Evolutionary conservation across 1,140 invertebrate genomes (phyloP).

Genomic region (Proales similis): DNA sequence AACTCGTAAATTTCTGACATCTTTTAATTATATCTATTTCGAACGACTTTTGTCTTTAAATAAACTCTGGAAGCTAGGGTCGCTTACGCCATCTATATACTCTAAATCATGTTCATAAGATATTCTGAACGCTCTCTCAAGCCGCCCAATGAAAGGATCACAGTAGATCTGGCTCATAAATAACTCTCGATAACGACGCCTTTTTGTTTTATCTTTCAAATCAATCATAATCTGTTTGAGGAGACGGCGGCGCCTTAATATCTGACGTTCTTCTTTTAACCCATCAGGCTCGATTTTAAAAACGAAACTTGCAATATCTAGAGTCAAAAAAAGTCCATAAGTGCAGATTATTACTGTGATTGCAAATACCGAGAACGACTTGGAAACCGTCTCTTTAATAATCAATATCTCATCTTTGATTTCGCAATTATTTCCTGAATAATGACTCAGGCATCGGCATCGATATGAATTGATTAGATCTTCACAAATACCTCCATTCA

Average conservation of each 20-base stretch:
- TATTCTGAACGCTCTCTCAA: constrained; percentile 31
- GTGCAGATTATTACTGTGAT: constrained; percentile 11
- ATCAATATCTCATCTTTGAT: constrained; percentile 2
- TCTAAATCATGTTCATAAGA: constrained; percentile 29
- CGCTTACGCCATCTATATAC: constrained; percentile 33
- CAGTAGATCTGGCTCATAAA: constrained; percentile 21
- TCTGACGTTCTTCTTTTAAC: constrained; percentile 20
- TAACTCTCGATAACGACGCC: constrained; percentile 24
- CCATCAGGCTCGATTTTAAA: constrained; percentile 32
- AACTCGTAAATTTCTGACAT: too few species aligned
- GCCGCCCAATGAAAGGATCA: constrained; percentile 23
- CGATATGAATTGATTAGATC: constrained; percentile 1
- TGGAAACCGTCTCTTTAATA: constrained; percentile 7
- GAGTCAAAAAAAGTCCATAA: constrained; percentile 28
- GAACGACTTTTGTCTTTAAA: too few species aligned
- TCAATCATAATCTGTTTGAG: constrained; percentile 35
- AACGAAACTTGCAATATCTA: constrained; percentile 14
- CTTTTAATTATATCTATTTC: too few species aligned
- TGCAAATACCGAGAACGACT: constrained; percentile 31
- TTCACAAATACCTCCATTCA: constrained; percentile 12
- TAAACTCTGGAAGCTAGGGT: too few species aligned
- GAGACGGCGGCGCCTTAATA: not conserved
- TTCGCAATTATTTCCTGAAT: constrained; percentile 25
- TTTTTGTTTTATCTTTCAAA: constrained; percentile 24
- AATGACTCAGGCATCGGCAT: constrained; percentile 23